A percentile compares a stretch with the other conserved stretches of the same genome.
Conservation (phyloP, 2,797 vertebrate species). For the Catostomus latipinnis region DNA sequence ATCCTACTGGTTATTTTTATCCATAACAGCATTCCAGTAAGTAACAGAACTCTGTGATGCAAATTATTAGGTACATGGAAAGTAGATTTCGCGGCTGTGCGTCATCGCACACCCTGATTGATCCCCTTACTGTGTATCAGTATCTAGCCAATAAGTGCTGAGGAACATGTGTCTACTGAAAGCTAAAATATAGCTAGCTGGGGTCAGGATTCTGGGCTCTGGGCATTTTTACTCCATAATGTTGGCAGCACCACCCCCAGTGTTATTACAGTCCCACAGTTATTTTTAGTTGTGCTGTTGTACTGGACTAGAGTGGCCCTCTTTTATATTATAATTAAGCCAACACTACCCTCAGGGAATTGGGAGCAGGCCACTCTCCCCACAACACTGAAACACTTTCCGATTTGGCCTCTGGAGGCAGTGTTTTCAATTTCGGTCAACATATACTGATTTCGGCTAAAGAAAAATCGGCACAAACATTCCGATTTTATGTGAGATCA, state of each 20-base stretch:
- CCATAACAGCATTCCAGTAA: background rate
- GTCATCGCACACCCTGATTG: background rate
- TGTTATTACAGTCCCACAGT: constrained; percentile 49
- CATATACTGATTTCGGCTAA: too few relatives aligned
- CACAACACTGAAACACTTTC: too few relatives aligned
- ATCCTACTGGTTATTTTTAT: constrained; percentile 3
- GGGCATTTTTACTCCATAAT: constrained; percentile 36
- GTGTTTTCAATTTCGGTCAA: too few relatives aligned
- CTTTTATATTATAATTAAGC: constrained; percentile 64
- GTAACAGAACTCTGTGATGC: constrained; percentile 12
- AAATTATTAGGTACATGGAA: constrained; percentile 7
- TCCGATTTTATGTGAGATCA: too few relatives aligned
- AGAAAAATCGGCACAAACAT: too few relatives aligned
- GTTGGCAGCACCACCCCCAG: background rate
- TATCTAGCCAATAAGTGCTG: constrained; percentile 13
- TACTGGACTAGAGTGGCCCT: constrained; percentile 47
- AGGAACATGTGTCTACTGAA: constrained; percentile 50
- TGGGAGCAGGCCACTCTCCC: constrained; percentile 57
- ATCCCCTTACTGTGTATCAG: constrained; percentile 18
- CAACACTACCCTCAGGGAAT: constrained; percentile 25
- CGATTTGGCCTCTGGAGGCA: too few relatives aligned
- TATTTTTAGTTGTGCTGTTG: constrained; percentile 66
- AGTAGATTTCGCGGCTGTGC: constrained; percentile 19
- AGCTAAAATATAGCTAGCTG: constrained; percentile 36
- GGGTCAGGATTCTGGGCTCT: constrained; percentile 37